Conservation (phyloP, 2,797 vertebrate genomes). For the Mormyrus proboscirostris region DNA sequence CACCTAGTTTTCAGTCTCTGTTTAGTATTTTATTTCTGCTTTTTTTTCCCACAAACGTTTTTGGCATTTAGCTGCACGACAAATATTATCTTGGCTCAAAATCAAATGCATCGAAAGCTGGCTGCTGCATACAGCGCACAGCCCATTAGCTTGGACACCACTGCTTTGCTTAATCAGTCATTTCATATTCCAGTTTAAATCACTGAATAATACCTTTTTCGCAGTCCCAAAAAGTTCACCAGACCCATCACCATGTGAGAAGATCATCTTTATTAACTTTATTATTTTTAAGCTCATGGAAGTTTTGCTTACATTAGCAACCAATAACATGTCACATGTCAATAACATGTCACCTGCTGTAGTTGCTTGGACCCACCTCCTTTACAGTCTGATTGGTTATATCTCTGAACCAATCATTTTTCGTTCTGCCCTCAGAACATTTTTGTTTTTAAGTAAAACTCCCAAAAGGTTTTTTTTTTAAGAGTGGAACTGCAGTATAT, state of each 20-base stretch:
- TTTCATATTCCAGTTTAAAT: neutral
- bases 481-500: neutral
- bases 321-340: neutral
- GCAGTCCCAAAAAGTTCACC: neutral
- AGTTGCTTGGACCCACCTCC: neutral
- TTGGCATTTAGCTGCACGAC: neutral
- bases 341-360: neutral
- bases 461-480: neutral
- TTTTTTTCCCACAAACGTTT: neutral
- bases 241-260: neutral
- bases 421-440: neutral
- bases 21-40: conserved; percentile 1
- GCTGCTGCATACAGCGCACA: neutral
- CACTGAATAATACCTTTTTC: neutral
- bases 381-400: neutral
- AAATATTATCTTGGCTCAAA: conserved; percentile 6
- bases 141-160: neutral
- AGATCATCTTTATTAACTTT: neutral
- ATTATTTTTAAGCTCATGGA: neutral
- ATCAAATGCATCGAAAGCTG: neutral
- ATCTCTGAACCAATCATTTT: neutral
- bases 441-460: neutral
- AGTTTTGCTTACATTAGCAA: neutral
- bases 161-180: neutral
- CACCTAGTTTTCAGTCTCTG: neutral